A percentile compares a stretch with the other conserved stretches of the same genome.
phyloP scores from a whole-genome alignment of 2,113 vertebrate genomes.

The Heliornis fulica region DNA sequence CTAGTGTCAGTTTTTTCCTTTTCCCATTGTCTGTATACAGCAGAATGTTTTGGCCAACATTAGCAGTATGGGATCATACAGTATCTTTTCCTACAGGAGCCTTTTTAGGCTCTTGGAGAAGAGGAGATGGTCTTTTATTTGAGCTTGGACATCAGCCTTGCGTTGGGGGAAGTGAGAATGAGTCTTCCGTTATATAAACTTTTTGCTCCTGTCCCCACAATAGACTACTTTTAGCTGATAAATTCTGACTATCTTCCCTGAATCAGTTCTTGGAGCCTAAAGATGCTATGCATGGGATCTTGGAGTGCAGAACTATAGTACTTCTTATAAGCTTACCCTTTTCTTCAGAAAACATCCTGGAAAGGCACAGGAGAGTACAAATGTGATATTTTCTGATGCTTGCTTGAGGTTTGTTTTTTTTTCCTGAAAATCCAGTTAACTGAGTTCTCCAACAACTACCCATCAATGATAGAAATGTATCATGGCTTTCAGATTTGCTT shows the following conservation, averaged over 20 bases:
- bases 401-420: not conserved
- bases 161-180: not conserved
- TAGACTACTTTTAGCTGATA: not conserved
- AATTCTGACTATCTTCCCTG: not conserved
- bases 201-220: not conserved
- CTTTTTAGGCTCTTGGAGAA: not conserved
- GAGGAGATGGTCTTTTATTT: not conserved
- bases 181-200: accelerated
- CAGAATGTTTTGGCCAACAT: not conserved
- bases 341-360: not conserved
- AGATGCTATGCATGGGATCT: too few relatives aligned
- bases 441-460: not conserved
- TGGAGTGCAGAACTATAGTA: not conserved
- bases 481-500: not conserved
- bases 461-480: not conserved
- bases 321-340: not conserved
- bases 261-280: not conserved
- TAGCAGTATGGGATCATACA: not conserved
- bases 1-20: not conserved
- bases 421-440: not conserved
- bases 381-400: not conserved
- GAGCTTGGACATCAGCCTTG: not conserved
- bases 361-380: not conserved
- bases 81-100: not conserved
- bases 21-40: not conserved